Evolutionary conservation across 2,888 invertebrate species (phyloP).

Genomic region (Hybos culiciformis): DNA sequence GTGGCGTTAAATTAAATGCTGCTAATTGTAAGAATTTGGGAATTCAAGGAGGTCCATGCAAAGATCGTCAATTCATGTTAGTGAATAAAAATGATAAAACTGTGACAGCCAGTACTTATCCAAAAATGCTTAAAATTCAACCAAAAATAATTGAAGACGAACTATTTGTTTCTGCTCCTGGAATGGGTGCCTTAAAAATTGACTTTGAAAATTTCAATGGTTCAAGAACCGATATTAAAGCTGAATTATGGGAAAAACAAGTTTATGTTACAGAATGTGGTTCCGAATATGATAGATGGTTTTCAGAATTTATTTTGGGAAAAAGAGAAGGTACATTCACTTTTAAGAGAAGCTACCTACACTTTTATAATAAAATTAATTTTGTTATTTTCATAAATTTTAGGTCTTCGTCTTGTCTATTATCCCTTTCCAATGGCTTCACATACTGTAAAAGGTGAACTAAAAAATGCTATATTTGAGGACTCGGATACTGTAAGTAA

Average conservation of each 20-base stretch:
- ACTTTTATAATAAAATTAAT: too few species aligned
- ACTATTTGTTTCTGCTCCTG: constrained; percentile 41
- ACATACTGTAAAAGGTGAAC: constrained; percentile 21
- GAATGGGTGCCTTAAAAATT: constrained; percentile 41
- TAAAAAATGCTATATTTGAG: constrained; percentile 4
- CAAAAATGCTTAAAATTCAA: constrained; percentile 24
- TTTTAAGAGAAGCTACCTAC: too few species aligned
- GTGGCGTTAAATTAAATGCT: constrained; percentile 12
- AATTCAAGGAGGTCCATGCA: constrained; percentile 19
- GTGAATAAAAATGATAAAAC: constrained; percentile 23
- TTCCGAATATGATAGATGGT: constrained; percentile 55
- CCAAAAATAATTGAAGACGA: constrained; percentile 26
- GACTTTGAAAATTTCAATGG: constrained; percentile 35
- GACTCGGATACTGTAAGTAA: background rate
- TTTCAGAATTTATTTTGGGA: constrained; percentile 39
- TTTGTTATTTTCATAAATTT: too few species aligned
- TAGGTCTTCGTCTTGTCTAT: constrained; percentile 44
- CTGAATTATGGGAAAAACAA: constrained; percentile 42
- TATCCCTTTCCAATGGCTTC: constrained; percentile 39
- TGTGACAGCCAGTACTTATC: constrained; percentile 28
- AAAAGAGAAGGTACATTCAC: too few species aligned
- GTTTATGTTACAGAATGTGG: constrained; percentile 60
- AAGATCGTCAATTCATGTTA: constrained; percentile 29
- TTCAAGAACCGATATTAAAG: constrained; percentile 25
- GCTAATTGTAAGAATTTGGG: constrained; percentile 24